Evolutionary conservation across 2,113 vertebrate genomes (phyloP).

Genomic region (Ammodramus savannarum): DNA sequence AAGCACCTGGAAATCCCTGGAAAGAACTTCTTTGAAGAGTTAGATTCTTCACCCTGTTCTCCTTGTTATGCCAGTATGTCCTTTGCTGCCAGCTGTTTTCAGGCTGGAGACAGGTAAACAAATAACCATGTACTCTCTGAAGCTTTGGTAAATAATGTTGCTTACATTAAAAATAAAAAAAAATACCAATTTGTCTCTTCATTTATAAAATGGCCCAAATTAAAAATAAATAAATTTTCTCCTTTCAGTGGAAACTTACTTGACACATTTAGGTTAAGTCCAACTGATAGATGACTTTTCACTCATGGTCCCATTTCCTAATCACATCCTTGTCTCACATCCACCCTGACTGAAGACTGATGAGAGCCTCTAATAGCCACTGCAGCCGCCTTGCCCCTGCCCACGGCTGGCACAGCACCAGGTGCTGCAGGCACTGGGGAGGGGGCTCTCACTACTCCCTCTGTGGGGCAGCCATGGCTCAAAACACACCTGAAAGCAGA

Average conservation of each 20-base stretch:
- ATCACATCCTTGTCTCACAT: conserved; percentile 31
- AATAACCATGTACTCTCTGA: neutral
- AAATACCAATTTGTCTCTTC: neutral
- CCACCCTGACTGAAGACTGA: conserved; percentile 10
- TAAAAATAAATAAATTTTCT: neutral
- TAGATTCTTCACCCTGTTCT: neutral
- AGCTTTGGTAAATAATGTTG: neutral
- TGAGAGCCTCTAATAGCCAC: neutral
- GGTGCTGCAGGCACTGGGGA: neutral
- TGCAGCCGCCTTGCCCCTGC: rapidly evolving
- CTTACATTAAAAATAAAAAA: neutral
- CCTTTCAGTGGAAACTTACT: conserved; percentile 44
- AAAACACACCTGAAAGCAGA: neutral
- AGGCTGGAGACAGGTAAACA: neutral
- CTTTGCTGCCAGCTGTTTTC: neutral
- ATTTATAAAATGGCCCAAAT: neutral
- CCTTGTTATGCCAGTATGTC: neutral
- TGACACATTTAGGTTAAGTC: conserved; percentile 49
- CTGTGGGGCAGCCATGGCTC: rapidly evolving
- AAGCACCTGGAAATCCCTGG: neutral
- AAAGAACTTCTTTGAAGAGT: neutral
- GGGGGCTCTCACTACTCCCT: neutral
- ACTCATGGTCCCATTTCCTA: conserved; percentile 18
- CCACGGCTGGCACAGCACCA: rapidly evolving
- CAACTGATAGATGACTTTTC: conserved; percentile 52